Evolutionary conservation across 2,113 vertebrate species (phyloP).

Genomic region (Erythrolamprus reginae): DNA sequence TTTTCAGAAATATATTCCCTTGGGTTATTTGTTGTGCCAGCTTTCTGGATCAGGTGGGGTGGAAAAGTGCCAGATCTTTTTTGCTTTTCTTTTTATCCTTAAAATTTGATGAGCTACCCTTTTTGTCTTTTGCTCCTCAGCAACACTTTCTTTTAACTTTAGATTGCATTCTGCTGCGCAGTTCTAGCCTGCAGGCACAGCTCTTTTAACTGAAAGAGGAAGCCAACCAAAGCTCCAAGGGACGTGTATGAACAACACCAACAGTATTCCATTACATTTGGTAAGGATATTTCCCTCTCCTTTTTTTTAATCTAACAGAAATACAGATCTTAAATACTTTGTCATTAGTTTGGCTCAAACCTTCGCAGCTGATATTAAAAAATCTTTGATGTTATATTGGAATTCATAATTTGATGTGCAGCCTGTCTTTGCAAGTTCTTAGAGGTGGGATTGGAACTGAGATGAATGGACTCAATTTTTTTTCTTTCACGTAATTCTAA

Average conservation of each 20-base stretch:
- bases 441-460: neutral
- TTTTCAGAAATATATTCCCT: constrained; percentile 42
- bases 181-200: neutral
- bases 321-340: neutral
- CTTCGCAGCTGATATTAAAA: neutral
- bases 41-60: neutral
- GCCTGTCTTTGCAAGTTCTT: constrained; percentile 6
- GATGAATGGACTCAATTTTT: neutral
- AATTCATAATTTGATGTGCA: constrained; percentile 1
- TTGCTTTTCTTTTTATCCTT: constrained; percentile 19
- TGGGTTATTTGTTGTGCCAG: constrained; percentile 30
- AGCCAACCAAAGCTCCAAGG: constrained; percentile 1
- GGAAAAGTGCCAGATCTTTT: constrained; percentile 14
- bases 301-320: constrained; percentile 1
- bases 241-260: constrained; percentile 10
- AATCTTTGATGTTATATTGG: constrained; percentile 10
- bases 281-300: neutral
- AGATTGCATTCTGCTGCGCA: neutral
- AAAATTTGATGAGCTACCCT: constrained; percentile 10
- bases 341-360: neutral
- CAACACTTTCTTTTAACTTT: constrained; percentile 11
- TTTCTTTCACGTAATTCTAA: neutral
- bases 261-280: neutral
- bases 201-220: constrained; percentile 4
- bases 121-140: neutral